These are phyloP conservation scores for Lophius piscatorius DNA, from an alignment of 2,113 vertebrate genomes.

Conservation along the genomic window DNA sequence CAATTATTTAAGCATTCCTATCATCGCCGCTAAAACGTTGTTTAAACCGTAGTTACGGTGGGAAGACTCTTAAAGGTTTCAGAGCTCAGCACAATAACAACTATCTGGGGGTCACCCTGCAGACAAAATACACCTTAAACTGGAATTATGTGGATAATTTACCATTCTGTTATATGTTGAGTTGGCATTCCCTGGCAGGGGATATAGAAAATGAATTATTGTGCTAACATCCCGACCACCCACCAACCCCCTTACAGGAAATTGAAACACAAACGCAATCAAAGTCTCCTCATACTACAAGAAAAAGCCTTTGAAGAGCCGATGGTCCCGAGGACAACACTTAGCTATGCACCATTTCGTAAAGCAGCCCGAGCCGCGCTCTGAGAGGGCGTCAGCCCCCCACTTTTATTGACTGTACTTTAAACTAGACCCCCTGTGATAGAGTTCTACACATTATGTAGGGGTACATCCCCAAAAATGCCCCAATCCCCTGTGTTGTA, in stretches of 20 bases:
- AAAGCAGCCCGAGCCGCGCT: conserved; percentile 39
- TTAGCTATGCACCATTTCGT: conserved; percentile 58
- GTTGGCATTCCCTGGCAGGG: conserved; percentile 19
- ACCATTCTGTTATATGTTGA: conserved; percentile 19
- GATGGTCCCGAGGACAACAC: conserved; percentile 52
- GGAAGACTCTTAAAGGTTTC: no score
- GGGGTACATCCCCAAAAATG: no score
- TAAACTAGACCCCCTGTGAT: conserved; percentile 48
- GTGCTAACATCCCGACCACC: conserved; percentile 11
- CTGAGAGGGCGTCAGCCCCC: conserved; percentile 48
- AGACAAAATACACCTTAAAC: conserved; percentile 16
- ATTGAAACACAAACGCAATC: conserved; percentile 52
- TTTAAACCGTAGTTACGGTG: no score
- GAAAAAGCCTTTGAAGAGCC: conserved; percentile 60
- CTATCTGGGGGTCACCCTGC: no score
- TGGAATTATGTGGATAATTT: conserved; percentile 24
- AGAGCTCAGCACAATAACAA: no score
- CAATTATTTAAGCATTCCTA: no score
- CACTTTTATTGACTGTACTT: conserved; percentile 52
- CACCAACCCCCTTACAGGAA: conserved; percentile 21
- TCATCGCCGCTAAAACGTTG: no score
- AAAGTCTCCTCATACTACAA: conserved; percentile 32
- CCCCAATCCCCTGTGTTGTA: no score
- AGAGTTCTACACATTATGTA: no score
- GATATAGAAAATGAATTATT: conserved; percentile 42